phyloP scores from a whole-genome alignment of 2,888 invertebrate genomes.

The Timema cristinae region DNA sequence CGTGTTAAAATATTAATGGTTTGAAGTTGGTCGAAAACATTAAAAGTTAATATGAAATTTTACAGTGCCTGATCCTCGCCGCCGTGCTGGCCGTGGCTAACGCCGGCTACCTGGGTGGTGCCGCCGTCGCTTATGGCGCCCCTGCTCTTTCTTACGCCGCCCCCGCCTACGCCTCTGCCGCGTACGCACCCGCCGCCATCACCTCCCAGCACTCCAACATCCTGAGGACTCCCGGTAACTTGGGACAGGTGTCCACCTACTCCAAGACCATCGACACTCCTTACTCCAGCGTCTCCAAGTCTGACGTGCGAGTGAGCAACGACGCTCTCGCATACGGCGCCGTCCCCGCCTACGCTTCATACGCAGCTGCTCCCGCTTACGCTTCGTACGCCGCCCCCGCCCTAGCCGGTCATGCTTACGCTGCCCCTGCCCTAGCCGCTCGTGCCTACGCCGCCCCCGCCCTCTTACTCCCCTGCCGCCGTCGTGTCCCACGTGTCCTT shows the following conservation, averaged over 20 bases:
- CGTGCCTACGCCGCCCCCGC: constrained; percentile 29
- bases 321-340: constrained; percentile 33
- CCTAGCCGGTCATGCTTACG: neutral
- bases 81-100: too few relatives aligned
- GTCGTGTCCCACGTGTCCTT: neutral
- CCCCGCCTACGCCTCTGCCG: constrained; percentile 25
- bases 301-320: constrained; percentile 34
- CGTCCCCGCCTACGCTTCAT: constrained; percentile 22
- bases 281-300: constrained; percentile 35
- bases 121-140: too few relatives aligned
- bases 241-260: constrained; percentile 34
- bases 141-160: neutral
- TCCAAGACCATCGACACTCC: constrained; percentile 35
- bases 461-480: constrained; percentile 18
- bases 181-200: constrained; percentile 36
- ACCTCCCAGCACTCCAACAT: constrained; percentile 32
- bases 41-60: too few relatives aligned
- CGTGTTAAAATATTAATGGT: too few relatives aligned
- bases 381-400: constrained; percentile 26
- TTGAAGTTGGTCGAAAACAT: too few relatives aligned
- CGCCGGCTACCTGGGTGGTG: too few relatives aligned
- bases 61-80: too few relatives aligned
- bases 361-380: constrained; percentile 3
- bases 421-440: constrained; percentile 15
- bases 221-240: constrained; percentile 33